Evolutionary conservation across 2,888 invertebrate genomes (phyloP).

Genomic region (Melanostoma scalare): DNA sequence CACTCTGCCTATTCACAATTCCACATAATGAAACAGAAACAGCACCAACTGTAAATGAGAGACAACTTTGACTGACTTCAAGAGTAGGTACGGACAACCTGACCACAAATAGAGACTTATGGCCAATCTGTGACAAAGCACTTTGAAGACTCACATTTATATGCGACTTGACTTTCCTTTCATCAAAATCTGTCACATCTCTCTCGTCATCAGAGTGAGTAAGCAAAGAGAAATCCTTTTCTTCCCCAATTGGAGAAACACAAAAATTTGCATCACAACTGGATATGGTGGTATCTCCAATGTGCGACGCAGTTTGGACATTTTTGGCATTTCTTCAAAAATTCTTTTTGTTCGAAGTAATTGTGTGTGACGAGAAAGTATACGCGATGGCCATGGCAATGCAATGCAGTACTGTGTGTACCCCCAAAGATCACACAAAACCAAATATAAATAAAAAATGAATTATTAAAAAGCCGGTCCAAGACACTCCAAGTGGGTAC

Average conservation of each 20-base stretch:
- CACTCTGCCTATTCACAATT: constrained; percentile 23
- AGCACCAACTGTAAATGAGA: constrained; percentile 12
- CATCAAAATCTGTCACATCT: constrained; percentile 42
- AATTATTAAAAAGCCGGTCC: constrained; percentile 44
- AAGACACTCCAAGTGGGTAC: constrained; percentile 7
- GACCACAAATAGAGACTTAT: constrained; percentile 28
- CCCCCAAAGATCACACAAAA: constrained; percentile 24
- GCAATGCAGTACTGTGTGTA: not conserved
- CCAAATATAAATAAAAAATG: constrained; percentile 23
- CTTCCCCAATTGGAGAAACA: constrained; percentile 10
- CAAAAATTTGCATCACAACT: constrained; percentile 57
- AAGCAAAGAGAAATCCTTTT: constrained; percentile 55
- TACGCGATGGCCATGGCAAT: not conserved
- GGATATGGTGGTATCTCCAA: not conserved
- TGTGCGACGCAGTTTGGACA: not conserved
- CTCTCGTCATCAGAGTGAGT: not conserved
- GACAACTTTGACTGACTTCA: constrained; percentile 16
- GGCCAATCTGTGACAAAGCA: constrained; percentile 44
- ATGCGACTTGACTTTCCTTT: constrained; percentile 49
- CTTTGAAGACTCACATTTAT: constrained; percentile 19
- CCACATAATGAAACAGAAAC: not conserved
- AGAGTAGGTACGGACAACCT: constrained; percentile 30
- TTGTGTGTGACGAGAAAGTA: constrained; percentile 48
- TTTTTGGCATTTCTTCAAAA: constrained; percentile 20
- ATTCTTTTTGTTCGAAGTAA: constrained; percentile 20